These are phyloP conservation scores for Leucophora obtusa DNA, from an alignment of 2,888 invertebrate species.

Conservation along the genomic window DNA sequence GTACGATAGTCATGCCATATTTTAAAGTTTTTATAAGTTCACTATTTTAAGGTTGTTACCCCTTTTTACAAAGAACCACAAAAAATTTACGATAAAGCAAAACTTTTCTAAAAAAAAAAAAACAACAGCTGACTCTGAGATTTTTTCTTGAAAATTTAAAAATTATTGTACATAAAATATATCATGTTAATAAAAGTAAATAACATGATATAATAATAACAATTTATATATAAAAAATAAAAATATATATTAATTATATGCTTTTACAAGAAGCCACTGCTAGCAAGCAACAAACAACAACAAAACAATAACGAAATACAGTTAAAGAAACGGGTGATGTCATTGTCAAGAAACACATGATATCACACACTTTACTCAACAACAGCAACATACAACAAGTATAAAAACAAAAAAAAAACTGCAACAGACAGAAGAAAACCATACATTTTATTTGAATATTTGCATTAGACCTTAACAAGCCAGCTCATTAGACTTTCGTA, in stretches of 20 bases:
- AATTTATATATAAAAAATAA: not conserved
- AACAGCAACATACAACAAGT: not conserved
- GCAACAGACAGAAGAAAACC: constrained; percentile 5
- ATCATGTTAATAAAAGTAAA: not conserved
- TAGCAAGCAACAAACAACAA: not conserved
- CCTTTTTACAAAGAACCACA: not conserved
- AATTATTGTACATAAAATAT: not conserved
- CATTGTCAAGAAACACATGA: constrained; percentile 28
- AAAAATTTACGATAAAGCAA: not conserved
- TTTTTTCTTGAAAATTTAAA: not conserved
- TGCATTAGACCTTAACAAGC: constrained; percentile 59
- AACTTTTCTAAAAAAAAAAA: not conserved
- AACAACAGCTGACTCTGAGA: not conserved
- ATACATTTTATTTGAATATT: constrained; percentile 15
- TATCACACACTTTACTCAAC: constrained; percentile 16
- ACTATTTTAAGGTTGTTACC: not conserved
- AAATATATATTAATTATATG: constrained; percentile 2
- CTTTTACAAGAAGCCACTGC: not conserved
- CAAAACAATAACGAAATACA: not conserved
- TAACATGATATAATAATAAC: too few species aligned
- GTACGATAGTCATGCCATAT: too few species aligned
- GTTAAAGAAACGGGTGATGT: constrained; percentile 32
- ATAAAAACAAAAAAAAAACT: constrained; percentile 1
- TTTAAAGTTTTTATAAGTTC: too few species aligned
- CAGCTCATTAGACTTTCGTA: constrained; percentile 47